Base-by-base conservation (phyloP, 2,888 invertebrate species). In the Cantharis rustica region DNA sequence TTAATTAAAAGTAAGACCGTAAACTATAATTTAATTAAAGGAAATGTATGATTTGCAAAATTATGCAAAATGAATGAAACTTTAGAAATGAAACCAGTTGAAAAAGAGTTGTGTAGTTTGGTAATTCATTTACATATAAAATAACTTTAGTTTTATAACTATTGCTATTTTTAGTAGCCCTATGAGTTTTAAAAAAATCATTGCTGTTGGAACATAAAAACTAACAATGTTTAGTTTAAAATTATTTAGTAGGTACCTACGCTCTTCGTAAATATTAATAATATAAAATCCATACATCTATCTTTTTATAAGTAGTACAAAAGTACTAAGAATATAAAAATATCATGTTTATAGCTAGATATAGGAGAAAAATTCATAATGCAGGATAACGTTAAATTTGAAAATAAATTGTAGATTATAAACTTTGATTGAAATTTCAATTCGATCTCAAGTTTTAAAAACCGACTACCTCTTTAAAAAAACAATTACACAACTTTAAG, bases 341-440 rank as follows among this genome's bases (percentile, higher is more conserved):
- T 47, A 47, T 47, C n/a, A 47, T 47, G 47, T 47, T 47, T 47
- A 47, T 47, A 13, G n/a, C n/a, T 9, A 47, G n/a, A n/a, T 47
- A 47, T 47, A 47, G 9, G 7, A 4, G 16, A 66, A 72, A 66
- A 64, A 47, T 72, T 20, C 64, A 27, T 64, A 31, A 64, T 20
- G 10, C 13, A 20, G 66, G 66, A 31, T 72, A 66, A 64, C 47
- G 47, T 20, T 72, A 66, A 72, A 66, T 47, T 66, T 72, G 66
- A 64, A 72, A 72, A 72, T 72, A 64, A 64, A 72, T 31, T 66
- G 72, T 66, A 31, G 72, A 66, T 72, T 47, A 72, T 72, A 72
- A 72, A 72, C 64, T 72, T 72, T 72, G 72, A 72, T 72, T 72
- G 66, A 72, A 72, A 66, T 72, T 17, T 15, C 16, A 16, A 16